Conservation (phyloP, 2,797 vertebrate species). For the Botia almorhae region DNA sequence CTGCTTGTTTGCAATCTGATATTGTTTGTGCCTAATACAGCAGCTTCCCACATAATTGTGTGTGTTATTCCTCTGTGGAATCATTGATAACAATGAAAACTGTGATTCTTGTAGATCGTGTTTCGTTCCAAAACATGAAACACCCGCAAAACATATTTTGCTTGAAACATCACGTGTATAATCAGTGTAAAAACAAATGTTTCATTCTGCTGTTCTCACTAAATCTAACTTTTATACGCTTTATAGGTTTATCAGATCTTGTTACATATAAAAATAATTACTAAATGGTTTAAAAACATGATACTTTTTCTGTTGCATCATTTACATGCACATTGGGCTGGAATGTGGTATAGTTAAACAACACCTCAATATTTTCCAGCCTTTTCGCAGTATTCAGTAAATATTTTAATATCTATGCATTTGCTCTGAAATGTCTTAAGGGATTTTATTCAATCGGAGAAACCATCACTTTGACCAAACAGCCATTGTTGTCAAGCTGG, state of each 20-base stretch:
- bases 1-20: too few relatives aligned
- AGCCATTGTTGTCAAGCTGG: neutral
- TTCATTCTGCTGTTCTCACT: too few relatives aligned
- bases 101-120: neutral
- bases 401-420: neutral
- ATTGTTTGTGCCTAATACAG: conserved; percentile 13
- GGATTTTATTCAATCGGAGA: neutral
- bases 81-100: conserved; percentile 37
- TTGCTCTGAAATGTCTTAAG: neutral
- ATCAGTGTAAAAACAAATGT: neutral
- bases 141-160: neutral
- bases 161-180: neutral
- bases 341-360: neutral
- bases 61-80: conserved; percentile 43
- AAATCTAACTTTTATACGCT: neutral
- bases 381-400: neutral
- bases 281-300: too few relatives aligned
- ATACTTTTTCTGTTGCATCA: too few relatives aligned
- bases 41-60: conserved; percentile 25
- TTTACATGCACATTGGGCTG: too few relatives aligned
- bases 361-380: neutral
- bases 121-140: conserved; percentile 8
- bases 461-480: neutral
- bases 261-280: neutral
- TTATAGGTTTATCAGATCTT: neutral